Evolutionary conservation across 2,888 invertebrate genomes (phyloP).

Genomic region (Trypoxylon attenuatum): DNA sequence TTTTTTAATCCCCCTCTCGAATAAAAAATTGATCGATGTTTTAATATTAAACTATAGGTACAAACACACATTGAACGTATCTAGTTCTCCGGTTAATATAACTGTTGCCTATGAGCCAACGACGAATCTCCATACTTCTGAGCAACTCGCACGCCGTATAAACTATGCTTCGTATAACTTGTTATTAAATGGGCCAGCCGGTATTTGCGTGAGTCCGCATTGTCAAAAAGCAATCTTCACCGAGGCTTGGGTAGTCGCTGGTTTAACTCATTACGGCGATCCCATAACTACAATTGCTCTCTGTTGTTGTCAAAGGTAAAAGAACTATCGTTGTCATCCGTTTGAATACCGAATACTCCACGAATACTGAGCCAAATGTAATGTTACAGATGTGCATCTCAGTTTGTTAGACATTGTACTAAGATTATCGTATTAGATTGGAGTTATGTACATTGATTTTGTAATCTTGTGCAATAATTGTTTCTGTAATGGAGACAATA

Average conservation of each 20-base stretch:
- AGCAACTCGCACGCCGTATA: slow-evolving; percentile 30
- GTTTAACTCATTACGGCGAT: slow-evolving; percentile 44
- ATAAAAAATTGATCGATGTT: too few relatives aligned
- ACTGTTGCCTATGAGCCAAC: slow-evolving; percentile 36
- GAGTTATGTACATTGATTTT: too few relatives aligned
- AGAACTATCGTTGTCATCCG: slow-evolving; percentile 13
- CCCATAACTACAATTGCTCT: slow-evolving; percentile 58
- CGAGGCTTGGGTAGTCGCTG: slow-evolving; percentile 66
- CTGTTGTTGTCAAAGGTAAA: slow-evolving; percentile 66
- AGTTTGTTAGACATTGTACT: slow-evolving; percentile 53
- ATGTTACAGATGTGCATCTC: slow-evolving; percentile 61
- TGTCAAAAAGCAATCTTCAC: slow-evolving; percentile 68
- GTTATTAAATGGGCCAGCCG: slow-evolving; percentile 63
- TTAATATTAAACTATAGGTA: slow-evolving; percentile 49
- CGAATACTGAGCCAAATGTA: too few relatives aligned
- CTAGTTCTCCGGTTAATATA: slow-evolving; percentile 40
- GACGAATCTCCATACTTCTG: slow-evolving; percentile 14
- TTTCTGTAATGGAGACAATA: too few relatives aligned
- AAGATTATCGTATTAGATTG: slow-evolving; percentile 53
- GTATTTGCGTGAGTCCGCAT: slow-evolving; percentile 60
- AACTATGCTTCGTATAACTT: slow-evolving; percentile 56
- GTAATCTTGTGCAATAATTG: too few relatives aligned
- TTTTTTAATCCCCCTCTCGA: too few relatives aligned
- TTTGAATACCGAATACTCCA: slow-evolving; percentile 11
- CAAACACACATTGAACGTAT: slow-evolving; percentile 55